Base-by-base conservation (phyloP, 2,888 invertebrate genomes). In the Acanthopleura granulata region DNA sequence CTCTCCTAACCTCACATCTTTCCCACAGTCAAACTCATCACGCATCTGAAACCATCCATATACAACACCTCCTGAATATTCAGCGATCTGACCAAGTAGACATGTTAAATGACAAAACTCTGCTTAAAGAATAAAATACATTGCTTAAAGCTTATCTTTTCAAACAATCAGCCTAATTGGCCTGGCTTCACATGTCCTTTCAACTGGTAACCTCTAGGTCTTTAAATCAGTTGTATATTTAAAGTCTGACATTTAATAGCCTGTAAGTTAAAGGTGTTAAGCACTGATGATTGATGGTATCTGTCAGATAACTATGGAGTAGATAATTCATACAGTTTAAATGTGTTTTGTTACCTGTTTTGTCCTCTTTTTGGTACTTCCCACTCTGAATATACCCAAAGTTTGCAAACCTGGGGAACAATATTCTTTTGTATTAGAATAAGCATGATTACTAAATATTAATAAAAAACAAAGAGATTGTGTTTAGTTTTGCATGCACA, bases 351-450 rank as follows among this genome's bases (percentile, higher is more conserved):
- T 40, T 40, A 96, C 96, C 94, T 97, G 96, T 91, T 97, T 93
- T 62, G 97, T 95, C 89, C 97, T 93, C 90, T 97, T 97, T 90
- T 96, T 96, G 6, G 97, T 97, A 51, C 96, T 94, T 80, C 97
- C 96, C 70, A 97, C 96, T 82, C 97, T 93, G 91, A 98, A 98
- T 77, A 98, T 94, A 0, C 98, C 98, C 25, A 96, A 92, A 62
- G 95, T 96, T 85, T 94, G 93, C 69, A 97, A 92, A 40, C 91
- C 91, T 91, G 84, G 4, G 81, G 81, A 69, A 72, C 50, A 12
- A n/a, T n/a, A n/a, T n/a, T n/a, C n/a, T n/a, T n/a, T n/a, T n/a
- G n/a, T n/a, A n/a, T n/a, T n/a, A n/a, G n/a, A n/a, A n/a, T n/a
- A n/a, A n/a, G n/a, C n/a, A n/a, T n/a, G n/a, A n/a, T n/a, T n/a